Evolutionary conservation across 2,888 invertebrate species (phyloP).

Genomic region (Pseudococcus longispinus): DNA sequence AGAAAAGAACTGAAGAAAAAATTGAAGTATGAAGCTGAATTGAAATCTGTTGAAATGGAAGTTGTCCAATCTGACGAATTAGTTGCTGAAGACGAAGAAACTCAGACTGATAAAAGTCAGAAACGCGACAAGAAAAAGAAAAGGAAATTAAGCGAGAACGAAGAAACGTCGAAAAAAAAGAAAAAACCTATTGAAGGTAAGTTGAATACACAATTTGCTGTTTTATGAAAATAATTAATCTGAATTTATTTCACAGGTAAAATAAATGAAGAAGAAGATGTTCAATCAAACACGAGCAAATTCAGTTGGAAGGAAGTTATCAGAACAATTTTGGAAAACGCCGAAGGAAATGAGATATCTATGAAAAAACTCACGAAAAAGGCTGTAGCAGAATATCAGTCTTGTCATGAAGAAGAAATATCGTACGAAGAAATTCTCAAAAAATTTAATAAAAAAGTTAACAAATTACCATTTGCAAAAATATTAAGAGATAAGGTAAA

Average conservation of each 20-base stretch:
- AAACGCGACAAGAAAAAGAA: constrained; percentile 50
- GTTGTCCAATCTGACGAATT: constrained; percentile 21
- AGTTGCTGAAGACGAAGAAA: constrained; percentile 4
- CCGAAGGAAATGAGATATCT: constrained; percentile 48
- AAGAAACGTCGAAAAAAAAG: constrained; percentile 44
- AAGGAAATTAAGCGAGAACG: constrained; percentile 52
- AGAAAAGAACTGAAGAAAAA: constrained; percentile 15
- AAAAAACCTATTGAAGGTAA: constrained; percentile 42
- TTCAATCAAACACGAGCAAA: neutral
- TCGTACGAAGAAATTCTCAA: constrained; percentile 52
- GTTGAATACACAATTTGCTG: neutral
- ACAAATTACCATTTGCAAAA: constrained; percentile 48
- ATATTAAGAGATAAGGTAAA: constrained; percentile 53
- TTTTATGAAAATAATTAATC: neutral
- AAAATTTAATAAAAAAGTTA: constrained; percentile 56
- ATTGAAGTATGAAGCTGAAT: constrained; percentile 32
- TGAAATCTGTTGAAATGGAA: constrained; percentile 55
- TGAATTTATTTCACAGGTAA: neutral
- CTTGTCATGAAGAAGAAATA: constrained; percentile 44
- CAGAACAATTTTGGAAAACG: constrained; percentile 37
- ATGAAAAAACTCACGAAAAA: constrained; percentile 55
- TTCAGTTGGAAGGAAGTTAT: constrained; percentile 56
- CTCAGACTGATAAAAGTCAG: constrained; percentile 3
- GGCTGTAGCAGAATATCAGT: constrained; percentile 54
- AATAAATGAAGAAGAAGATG: neutral